phyloP scores from a whole-genome alignment of 2,888 invertebrate genomes.

The Scelioninae gen. 1 region DNA sequence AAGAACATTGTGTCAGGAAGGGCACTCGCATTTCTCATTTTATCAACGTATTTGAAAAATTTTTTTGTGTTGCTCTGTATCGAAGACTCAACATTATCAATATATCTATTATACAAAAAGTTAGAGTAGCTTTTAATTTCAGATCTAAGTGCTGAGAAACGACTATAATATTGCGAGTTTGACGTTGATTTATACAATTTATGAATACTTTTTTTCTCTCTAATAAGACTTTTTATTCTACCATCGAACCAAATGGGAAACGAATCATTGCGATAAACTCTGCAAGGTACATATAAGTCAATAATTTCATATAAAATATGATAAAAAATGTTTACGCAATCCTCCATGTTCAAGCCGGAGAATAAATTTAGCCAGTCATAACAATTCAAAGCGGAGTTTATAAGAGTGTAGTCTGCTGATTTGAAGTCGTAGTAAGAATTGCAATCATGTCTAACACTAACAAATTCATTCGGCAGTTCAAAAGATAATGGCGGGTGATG shows the following conservation, averaged over 20 bases:
- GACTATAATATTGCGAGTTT: background rate
- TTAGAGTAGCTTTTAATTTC: background rate
- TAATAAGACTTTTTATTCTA: background rate
- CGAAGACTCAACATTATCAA: background rate
- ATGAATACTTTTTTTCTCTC: constrained; percentile 4
- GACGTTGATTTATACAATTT: background rate
- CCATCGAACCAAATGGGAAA: background rate
- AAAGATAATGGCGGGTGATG: no score
- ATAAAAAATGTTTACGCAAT: background rate
- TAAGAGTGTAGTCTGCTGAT: no score
- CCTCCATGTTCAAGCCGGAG: background rate
- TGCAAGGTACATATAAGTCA: background rate
- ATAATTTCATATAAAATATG: background rate
- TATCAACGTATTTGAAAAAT: background rate
- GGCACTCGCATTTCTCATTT: background rate
- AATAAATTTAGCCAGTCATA: no score
- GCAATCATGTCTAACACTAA: no score
- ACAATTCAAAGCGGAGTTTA: no score
- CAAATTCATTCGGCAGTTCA: no score
- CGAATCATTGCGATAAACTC: background rate
- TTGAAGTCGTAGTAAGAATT: no score
- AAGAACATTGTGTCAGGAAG: background rate
- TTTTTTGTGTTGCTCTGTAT: background rate
- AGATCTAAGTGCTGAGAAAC: background rate
- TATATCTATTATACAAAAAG: background rate